These are phyloP conservation scores for Callimico goeldii DNA, from an alignment of 2,797 vertebrate species.

Conservation along the genomic window DNA sequence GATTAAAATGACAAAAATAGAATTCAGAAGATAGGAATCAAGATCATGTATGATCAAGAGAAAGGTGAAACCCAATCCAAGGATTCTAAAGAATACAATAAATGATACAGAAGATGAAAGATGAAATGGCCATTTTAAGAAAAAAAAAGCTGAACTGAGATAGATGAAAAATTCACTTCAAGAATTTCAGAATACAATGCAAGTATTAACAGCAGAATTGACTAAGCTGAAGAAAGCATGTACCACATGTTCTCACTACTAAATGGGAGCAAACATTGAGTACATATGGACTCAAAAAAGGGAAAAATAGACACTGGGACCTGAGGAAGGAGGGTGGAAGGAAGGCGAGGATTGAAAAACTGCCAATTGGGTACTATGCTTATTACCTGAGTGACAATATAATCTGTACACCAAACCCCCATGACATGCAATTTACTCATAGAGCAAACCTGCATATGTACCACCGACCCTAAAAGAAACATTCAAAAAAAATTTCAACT, in stretches of 20 bases:
- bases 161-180: neutral
- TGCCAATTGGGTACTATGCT: neutral
- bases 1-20: neutral
- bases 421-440: neutral
- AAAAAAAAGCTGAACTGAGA: neutral
- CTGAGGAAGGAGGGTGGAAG: neutral
- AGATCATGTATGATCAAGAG: neutral
- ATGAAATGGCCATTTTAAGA: neutral
- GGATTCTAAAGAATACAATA: neutral
- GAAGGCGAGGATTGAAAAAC: neutral
- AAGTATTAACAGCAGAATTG: neutral
- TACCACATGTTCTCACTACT: neutral
- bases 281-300: neutral
- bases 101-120: neutral
- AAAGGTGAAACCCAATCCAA: neutral
- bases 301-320: neutral
- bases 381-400: neutral
- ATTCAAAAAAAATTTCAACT: neutral
- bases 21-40: neutral
- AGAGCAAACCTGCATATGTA: neutral
- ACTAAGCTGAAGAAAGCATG: neutral
- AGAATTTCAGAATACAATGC: neutral
- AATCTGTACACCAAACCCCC: neutral
- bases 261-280: neutral
- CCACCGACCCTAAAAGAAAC: neutral